phyloP scores from a whole-genome alignment of 2,888 invertebrate genomes.

The Deroplatys truncata region DNA sequence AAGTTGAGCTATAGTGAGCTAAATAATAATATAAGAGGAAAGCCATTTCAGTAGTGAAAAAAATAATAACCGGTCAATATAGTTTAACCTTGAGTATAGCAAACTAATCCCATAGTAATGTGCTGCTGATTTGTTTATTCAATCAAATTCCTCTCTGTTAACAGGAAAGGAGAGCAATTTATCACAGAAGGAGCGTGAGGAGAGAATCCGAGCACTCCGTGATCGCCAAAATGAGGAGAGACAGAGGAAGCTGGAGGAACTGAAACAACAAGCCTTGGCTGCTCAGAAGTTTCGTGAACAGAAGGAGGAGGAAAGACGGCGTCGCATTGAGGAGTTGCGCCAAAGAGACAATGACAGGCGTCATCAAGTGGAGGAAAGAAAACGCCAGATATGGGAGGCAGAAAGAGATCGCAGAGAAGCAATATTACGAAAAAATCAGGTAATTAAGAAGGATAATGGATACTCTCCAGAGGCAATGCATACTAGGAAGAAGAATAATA shows the following conservation, averaged over 20 bases:
- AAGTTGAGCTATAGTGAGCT: not conserved
- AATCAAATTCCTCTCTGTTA: not conserved
- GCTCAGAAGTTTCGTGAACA: constrained; percentile 87
- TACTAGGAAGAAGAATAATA: no score
- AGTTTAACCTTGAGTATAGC: not conserved
- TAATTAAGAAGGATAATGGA: constrained; percentile 20
- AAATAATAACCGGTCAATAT: not conserved
- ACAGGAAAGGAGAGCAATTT: constrained; percentile 30
- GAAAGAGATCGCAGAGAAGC: constrained; percentile 83
- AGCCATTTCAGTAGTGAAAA: not conserved
- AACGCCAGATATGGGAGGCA: constrained; percentile 83
- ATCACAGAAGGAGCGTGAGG: constrained; percentile 40
- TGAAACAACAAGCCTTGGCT: constrained; percentile 81
- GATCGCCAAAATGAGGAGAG: constrained; percentile 88
- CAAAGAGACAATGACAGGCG: constrained; percentile 67
- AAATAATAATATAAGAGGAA: not conserved
- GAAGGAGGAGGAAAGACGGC: constrained; percentile 78
- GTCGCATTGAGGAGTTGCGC: constrained; percentile 77
- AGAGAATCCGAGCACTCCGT: constrained; percentile 51
- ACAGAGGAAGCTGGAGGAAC: constrained; percentile 81
- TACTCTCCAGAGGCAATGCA: no score
- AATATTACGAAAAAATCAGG: constrained; percentile 75
- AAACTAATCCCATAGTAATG: not conserved
- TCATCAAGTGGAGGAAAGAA: constrained; percentile 78
- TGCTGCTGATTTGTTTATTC: not conserved